A percentile compares a stretch with the other conserved stretches of the same genome.
Conservation (phyloP, 2,888 invertebrate genomes). For the Shargacucullia verbasci region DNA sequence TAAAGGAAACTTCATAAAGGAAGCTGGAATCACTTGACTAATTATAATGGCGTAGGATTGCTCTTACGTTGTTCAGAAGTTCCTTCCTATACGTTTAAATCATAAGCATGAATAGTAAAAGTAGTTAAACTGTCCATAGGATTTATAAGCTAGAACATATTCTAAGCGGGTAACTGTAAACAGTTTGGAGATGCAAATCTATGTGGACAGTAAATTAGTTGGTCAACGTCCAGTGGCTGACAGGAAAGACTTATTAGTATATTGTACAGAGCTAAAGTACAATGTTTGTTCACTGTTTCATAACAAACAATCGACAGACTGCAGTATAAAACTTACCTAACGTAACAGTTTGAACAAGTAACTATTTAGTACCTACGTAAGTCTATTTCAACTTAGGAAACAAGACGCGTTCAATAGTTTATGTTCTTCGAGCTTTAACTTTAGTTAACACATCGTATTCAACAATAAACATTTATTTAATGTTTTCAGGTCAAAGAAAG, state of each 20-base stretch:
- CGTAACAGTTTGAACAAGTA: too few species aligned
- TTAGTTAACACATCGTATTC: constrained; percentile 15
- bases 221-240: constrained; percentile 2
- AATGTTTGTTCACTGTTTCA: constrained; percentile 6
- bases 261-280: constrained; percentile 5
- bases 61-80: background rate
- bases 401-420: background rate
- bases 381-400: background rate
- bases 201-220: constrained; percentile 17
- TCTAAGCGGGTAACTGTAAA: background rate
- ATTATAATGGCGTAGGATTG: too few species aligned
- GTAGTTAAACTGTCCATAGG: background rate
- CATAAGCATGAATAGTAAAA: background rate
- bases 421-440: constrained; percentile 1
- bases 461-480: constrained; percentile 16
- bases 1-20: too few species aligned
- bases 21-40: too few species aligned
- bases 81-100: background rate
- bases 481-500: constrained; percentile 31
- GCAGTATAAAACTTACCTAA: too few species aligned
- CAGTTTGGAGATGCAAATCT: constrained; percentile 11
- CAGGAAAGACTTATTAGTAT: constrained; percentile 23
- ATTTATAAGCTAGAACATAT: background rate
- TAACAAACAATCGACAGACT: constrained; percentile 1
- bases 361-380: too few species aligned